phyloP scores from a whole-genome alignment of 2,797 vertebrate genomes.

The Pseudocheirus occidentalis region DNA sequence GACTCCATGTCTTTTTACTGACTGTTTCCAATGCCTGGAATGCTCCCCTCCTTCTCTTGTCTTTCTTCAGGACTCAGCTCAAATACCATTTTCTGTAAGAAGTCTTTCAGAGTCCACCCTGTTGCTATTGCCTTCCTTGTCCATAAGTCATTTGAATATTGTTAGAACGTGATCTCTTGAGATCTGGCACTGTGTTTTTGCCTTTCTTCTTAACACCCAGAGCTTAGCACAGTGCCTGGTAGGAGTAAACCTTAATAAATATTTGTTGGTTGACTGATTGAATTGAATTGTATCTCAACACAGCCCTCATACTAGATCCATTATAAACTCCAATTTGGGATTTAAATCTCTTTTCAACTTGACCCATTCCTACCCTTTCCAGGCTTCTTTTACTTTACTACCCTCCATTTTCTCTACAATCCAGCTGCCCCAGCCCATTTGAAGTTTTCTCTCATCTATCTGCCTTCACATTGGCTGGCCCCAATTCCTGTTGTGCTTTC shows the following conservation, averaged over 20 bases:
- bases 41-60: no score
- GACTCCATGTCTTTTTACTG: background rate
- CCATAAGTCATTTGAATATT: background rate
- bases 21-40: background rate
- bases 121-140: background rate
- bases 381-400: background rate
- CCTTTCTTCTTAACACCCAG: background rate
- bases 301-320: background rate
- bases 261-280: background rate
- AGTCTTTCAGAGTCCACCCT: background rate
- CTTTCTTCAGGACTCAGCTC: background rate
- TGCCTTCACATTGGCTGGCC: background rate
- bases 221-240: background rate
- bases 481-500: background rate
- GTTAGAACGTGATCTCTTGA: background rate
- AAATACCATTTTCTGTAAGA: background rate
- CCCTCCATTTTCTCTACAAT: background rate
- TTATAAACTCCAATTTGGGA: background rate
- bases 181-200: background rate
- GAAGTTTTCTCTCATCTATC: background rate
- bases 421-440: background rate
- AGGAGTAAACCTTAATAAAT: background rate
- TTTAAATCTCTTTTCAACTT: background rate
- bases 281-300: constrained; percentile 1
- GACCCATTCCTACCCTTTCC: background rate